Percentiles rank a stretch among this genome's conserved stretches.
These are phyloP conservation scores for Malurus leucopterus DNA, from an alignment of 2,797 vertebrate species.

Conservation along the genomic window DNA sequence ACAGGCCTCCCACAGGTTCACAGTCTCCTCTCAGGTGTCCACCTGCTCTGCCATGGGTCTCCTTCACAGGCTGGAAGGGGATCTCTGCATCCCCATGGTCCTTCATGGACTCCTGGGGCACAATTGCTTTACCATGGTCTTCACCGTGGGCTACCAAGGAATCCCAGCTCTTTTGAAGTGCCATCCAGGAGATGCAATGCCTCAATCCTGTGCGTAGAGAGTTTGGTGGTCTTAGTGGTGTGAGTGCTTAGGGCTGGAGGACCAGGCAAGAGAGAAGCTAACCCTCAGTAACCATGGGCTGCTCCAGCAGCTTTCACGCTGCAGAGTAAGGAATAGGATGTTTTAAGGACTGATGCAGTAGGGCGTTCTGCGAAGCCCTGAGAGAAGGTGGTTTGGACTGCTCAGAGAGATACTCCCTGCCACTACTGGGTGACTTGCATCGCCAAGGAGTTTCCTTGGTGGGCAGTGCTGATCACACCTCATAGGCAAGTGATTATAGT, in stretches of 20 bases:
- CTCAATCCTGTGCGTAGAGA: neutral
- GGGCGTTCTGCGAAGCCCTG: neutral
- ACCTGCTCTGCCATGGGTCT: neutral
- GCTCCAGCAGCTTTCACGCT: neutral
- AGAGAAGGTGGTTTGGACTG: neutral
- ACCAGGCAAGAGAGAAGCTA: neutral
- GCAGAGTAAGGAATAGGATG: neutral
- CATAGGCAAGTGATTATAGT: neutral
- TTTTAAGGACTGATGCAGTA: neutral
- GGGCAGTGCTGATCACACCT: neutral
- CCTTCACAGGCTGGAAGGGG: neutral
- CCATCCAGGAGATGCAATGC: neutral
- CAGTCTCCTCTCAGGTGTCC: neutral
- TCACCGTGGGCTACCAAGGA: no score
- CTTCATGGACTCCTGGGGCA: neutral
- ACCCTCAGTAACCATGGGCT: neutral
- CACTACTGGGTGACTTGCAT: neutral
- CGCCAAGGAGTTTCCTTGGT: neutral
- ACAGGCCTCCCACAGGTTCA: accelerated
- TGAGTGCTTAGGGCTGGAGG: neutral
- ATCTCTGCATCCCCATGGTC: neutral
- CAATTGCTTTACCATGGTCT: neutral
- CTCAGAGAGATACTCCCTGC: neutral
- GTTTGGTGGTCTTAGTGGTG: neutral
- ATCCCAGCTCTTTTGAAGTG: neutral